Base-by-base conservation (phyloP, 2,797 vertebrate genomes). In the Diceros bicornis region DNA sequence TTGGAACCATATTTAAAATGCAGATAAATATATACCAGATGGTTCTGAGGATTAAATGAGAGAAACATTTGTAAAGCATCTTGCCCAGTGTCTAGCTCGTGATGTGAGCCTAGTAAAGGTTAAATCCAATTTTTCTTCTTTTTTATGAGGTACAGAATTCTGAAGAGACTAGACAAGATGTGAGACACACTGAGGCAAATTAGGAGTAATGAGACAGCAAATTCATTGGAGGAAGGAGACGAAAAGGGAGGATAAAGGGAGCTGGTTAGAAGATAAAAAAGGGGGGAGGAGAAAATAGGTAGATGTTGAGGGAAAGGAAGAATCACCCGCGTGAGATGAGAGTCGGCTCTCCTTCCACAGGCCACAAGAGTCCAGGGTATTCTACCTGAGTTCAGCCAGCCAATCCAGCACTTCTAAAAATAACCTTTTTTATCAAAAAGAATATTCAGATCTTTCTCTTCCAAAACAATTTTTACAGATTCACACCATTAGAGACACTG, bases 391-490 rank as follows among this genome's bases (percentile, higher is more conserved):
- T 10, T 37, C 3, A 44, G 29, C 52, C 29, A 59, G 50, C 34
- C 44, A 50, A 12, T 11, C 20, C 18, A 81, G 75, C 44, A 72
- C 59, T 96, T 72, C 92, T 61, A 66, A 87, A 92, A 93, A 69
- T 29, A 85, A 23, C 77, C 32, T 11, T 90, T 68, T 55, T 7
- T 12, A 82, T 72, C 6, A 77, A 77, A 69, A 93, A 84, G 59
- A 93, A 91, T 41, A 71, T 81, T 92, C 61, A 29, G 50, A 75
- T 94, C 34, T 72, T 96, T 81, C 52, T 85, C 59, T 85, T 69
- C 47, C 32, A 79, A 82, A 72, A 68, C 34, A 79, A 64, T 72
- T 57, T 85, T 96, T 92, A 97, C 37, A 91, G 96, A 85, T 47
- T 64, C 85, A 83, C 79, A 90, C 84, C 85, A 62, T 93, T 86